Base-by-base conservation (phyloP, 2,888 invertebrate genomes). In the Melolontha melolontha region DNA sequence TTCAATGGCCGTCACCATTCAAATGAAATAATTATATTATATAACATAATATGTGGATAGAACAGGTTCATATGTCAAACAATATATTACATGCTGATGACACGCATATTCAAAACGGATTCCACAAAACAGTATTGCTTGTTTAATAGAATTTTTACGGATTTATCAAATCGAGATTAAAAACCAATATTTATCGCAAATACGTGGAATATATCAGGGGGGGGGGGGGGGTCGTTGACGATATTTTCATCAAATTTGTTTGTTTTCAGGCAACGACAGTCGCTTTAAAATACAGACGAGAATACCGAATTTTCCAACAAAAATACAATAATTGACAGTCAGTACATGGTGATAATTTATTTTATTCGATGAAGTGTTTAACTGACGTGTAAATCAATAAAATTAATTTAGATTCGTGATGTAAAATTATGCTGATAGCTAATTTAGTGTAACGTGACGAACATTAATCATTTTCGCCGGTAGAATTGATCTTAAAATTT, bases 371-470 rank as follows among this genome's bases (percentile, higher is more conserved):
- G 11, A 22, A 17, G 40, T 59, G 10, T 44, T 42, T 44, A 7
- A 47, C 41, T 29, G 59, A 47, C 12, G 44, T 14, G 27, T 29
- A 12, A 14, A 44, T 40, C 54, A 40, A 54, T 54, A 54, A 54
- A 54, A 54, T 40, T 54, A 54, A 54, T 54, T 40, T 10, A 16
- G n/a, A n/a, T 54, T 12, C n/a, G 54, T 12, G 17, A 54, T 54
- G 7, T 8, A 54, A 54, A 39, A 16, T 55, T 55, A 55, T n/a
- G 14, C 55, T 6, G 41, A 55, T 42, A 17, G 11, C 41, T 55
- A 55, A 55, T 55, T 41, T 55, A 55, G 17, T 8, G 22, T 55
- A 55, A 17, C 41, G 22, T 17, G 5, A 7, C 22, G 12, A 27
- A 22, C 55, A 55, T 41, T 55, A 55, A 41, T 55, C 55, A 55